Evolutionary conservation across 2,113 vertebrate genomes (phyloP), one percentile per base, ranked within the genome.

Genomic region (Peromyscus maniculatus): DNA sequence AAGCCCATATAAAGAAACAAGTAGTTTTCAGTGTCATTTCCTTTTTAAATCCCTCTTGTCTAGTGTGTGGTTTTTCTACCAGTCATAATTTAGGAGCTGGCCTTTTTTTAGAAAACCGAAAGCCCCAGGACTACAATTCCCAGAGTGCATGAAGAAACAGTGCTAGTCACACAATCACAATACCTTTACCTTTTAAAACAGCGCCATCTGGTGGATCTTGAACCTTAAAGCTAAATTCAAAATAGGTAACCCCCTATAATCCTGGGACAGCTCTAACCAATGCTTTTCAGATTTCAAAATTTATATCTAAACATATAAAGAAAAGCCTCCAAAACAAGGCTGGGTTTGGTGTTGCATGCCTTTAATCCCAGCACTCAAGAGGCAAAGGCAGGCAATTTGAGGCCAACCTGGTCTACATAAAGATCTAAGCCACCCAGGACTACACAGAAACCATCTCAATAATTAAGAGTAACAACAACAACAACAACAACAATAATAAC

Each of bases 171-270:
- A 24, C 4, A 5, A 28, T 13, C 11, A 39, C 39, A 33, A 64
- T 36, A 26, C 16, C 10, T 31, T 92, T 97, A 46, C n/a, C 93
- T 97, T 97, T 97, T 92, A 83, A 86, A 21, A 91, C 74, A 91
- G 96, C 11, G 92, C 96, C 97, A 97, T 91, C 97, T 96, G 74
- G 93, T 0, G 55, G 7, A 4, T 46, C 19, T 31, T 64, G 2
- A 16, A 7, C 28, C 52, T 88, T 31, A 87, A 66, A 78, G 71
- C 71, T 71, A 95, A 67, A 89, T 86, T 43, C 79, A 79, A 91
- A 78, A 36, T 0, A 52, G 21, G 39, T 36, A 66, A 39, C 43
- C 5, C 19, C 71, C 31, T 22, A 15, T 17, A 84, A 79, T 33
- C 43, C 80, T 62, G 11, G 11, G 71, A 39, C 24, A 0, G 43